A percentile compares a stretch with the other conserved stretches of the same genome.
phyloP scores from a whole-genome alignment of 2,797 vertebrate species.

The Girardinus metallicus region DNA sequence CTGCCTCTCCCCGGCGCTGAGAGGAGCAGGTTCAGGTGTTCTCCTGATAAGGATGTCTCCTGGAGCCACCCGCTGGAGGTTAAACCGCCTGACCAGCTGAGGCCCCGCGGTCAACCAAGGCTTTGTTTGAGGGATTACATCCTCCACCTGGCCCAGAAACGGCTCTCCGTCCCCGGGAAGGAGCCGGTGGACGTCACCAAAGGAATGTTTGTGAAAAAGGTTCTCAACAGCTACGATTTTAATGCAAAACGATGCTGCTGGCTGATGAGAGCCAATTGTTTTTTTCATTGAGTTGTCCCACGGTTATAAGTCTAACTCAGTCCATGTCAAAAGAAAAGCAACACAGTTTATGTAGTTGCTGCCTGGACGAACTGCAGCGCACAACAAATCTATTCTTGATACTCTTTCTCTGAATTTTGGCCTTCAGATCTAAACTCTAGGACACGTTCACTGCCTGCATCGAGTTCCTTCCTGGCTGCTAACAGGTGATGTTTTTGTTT shows the following conservation, averaged over 20 bases:
- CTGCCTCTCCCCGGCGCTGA: background rate
- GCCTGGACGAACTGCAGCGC: too few relatives aligned
- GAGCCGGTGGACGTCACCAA: background rate
- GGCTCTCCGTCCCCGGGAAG: background rate
- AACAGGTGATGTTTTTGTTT: too few relatives aligned
- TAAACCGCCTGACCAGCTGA: slow-evolving; percentile 21
- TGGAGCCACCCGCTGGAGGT: slow-evolving; percentile 9
- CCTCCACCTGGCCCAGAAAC: slow-evolving; percentile 9
- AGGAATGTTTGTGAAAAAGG: background rate
- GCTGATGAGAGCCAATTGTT: too few relatives aligned
- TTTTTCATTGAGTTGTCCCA: too few relatives aligned
- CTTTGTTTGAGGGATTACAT: slow-evolving; percentile 17
- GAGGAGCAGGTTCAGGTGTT: slow-evolving; percentile 7
- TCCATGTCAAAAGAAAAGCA: too few relatives aligned
- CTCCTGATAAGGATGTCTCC: slow-evolving; percentile 9
- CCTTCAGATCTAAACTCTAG: too few relatives aligned
- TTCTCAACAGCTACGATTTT: background rate
- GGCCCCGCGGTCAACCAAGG: slow-evolving; percentile 10
- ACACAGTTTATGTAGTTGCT: too few relatives aligned
- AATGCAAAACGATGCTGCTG: background rate
- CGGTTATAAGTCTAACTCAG: too few relatives aligned
- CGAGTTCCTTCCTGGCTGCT: too few relatives aligned
- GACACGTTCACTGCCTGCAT: too few relatives aligned
- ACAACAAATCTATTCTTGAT: too few relatives aligned
- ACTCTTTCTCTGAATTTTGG: too few relatives aligned